Evolutionary conservation across 2,797 vertebrate species (phyloP).

Genomic region (Enteromius treurensis): DNA sequence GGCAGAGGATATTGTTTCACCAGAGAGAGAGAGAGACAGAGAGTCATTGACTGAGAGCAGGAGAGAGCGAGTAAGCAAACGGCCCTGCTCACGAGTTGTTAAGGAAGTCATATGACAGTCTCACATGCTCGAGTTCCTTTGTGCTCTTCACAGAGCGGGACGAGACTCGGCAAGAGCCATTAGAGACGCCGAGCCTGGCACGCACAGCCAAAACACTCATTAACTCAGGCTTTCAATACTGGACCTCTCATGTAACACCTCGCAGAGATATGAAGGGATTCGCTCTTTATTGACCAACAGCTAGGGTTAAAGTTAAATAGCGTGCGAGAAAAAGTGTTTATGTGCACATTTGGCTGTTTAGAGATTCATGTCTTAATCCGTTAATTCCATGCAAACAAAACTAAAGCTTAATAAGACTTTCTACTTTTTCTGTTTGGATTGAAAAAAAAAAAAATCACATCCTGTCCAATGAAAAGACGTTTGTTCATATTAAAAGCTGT

Average conservation of each 20-base stretch:
- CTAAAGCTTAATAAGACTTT: neutral
- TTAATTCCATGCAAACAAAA: neutral
- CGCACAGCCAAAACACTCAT: conserved; percentile 61
- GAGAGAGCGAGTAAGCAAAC: conserved; percentile 28
- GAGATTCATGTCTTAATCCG: neutral
- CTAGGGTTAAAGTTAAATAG: neutral
- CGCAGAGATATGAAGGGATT: neutral
- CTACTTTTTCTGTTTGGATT: too few species aligned
- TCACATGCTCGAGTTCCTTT: conserved; percentile 84
- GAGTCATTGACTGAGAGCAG: conserved; percentile 17
- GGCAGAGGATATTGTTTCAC: conserved; percentile 74
- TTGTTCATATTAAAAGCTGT: too few species aligned
- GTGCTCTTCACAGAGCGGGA: conserved; percentile 70
- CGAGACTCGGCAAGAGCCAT: conserved; percentile 67
- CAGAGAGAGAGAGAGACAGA: conserved; percentile 27
- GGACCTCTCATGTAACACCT: neutral
- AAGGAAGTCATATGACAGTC: conserved; percentile 86
- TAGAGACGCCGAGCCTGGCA: conserved; percentile 64
- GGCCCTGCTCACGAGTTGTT: conserved; percentile 83
- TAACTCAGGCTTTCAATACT: neutral
- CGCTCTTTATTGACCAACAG: neutral
- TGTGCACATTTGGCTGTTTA: neutral
- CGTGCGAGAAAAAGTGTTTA: neutral
- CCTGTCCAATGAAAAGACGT: too few species aligned
- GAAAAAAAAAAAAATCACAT: too few species aligned